Conservation (phyloP, 2,888 invertebrate genomes). For the Protophormia terraenovae region DNA sequence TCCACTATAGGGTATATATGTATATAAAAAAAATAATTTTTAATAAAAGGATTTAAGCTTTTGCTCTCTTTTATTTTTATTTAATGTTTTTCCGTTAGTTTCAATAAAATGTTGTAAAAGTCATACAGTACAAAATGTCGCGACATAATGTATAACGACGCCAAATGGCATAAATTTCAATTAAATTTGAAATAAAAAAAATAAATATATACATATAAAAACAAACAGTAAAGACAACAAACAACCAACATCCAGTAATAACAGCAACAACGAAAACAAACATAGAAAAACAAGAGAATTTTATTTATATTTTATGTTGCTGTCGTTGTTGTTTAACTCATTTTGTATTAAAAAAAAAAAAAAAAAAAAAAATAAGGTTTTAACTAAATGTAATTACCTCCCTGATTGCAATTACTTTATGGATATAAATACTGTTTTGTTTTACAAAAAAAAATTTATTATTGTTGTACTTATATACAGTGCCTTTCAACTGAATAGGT, state of each 20-base stretch:
- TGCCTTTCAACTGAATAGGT: too few relatives aligned
- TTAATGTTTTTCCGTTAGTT: constrained; percentile 15
- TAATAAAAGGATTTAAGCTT: constrained; percentile 40
- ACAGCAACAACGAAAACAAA: constrained; percentile 26
- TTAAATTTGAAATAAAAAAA: constrained; percentile 76
- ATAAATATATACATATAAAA: too few relatives aligned
- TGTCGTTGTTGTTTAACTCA: constrained; percentile 36
- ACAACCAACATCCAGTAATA: constrained; percentile 20
- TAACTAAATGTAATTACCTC: constrained; percentile 68
- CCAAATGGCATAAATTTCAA: constrained; percentile 79
- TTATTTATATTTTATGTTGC: constrained; percentile 45
- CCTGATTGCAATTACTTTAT: constrained; percentile 68
- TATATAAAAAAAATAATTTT: constrained; percentile 23
- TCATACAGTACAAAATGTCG: constrained; percentile 66
- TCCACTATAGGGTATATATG: not conserved
- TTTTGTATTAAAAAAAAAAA: constrained; percentile 45
- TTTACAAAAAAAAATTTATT: not conserved
- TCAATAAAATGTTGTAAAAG: constrained; percentile 56
- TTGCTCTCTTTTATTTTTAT: not conserved
- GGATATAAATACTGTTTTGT: constrained; percentile 49
- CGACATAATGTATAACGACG: constrained; percentile 72
- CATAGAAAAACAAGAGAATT: constrained; percentile 26
- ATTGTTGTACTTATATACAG: not conserved
- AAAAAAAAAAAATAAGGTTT: too few relatives aligned
- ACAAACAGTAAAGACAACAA: constrained; percentile 47